These are phyloP conservation scores for Clytia hemisphaerica DNA, from an alignment of 30 jellyfish, hydroid and myxozoan species.

Conservation along the genomic window DNA sequence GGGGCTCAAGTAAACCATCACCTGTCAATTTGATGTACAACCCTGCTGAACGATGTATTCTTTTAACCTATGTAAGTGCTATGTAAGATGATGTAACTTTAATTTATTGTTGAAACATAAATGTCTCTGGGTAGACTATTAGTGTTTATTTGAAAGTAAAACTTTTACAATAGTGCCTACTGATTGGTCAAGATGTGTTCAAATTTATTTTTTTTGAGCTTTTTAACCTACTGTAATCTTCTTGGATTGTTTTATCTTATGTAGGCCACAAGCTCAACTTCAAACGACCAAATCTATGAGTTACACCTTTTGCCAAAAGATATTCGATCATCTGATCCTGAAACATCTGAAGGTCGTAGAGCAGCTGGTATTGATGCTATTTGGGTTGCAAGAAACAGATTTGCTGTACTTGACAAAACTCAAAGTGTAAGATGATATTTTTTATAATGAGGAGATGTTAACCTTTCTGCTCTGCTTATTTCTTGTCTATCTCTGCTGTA, in stretches of 20 bases:
- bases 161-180: no score
- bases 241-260: background rate
- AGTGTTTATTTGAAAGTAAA: no score
- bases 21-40: conserved; percentile 72
- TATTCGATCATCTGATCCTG: conserved; percentile 70
- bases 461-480: no score
- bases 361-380: conserved; percentile 84
- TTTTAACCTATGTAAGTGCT: conserved; percentile 56
- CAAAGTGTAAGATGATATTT: conserved; percentile 92
- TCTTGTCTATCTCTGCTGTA: no score
- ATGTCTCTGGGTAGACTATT: no score
- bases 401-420: conserved; percentile 88
- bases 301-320: conserved; percentile 89
- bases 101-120: no score
- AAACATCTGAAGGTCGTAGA: conserved; percentile 84
- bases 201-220: no score
- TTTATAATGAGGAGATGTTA: no score
- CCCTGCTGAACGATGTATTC: conserved; percentile 88
- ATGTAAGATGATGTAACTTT: no score
- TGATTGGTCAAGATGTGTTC: no score
- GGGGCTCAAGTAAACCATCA: conserved; percentile 72
- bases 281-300: conserved; percentile 59
- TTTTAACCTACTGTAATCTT: no score
- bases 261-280: conserved; percentile 54
- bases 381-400: conserved; percentile 96